phyloP scores from a whole-genome alignment of 2,797 vertebrate genomes.

The Mus spretus region DNA sequence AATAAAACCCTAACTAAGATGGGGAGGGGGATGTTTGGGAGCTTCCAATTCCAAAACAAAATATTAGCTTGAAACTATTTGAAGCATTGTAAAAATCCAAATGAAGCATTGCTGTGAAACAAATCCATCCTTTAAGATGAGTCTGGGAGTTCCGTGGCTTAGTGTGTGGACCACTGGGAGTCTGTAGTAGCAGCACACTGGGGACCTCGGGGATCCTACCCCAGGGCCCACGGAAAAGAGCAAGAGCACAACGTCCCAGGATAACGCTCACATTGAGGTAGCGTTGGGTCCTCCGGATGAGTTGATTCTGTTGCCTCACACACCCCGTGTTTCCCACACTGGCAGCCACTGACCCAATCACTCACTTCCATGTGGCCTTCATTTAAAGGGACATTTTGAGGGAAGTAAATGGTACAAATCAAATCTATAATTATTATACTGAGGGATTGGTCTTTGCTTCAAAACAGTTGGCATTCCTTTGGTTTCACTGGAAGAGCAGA shows the following conservation, averaged over 20 bases:
- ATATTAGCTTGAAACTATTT: conserved; percentile 63
- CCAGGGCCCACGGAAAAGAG: neutral
- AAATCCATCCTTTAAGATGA: conserved; percentile 49
- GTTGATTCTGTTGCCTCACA: neutral
- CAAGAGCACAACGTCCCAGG: neutral
- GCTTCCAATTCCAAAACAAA: conserved; percentile 65
- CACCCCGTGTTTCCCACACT: neutral
- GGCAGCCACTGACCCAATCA: neutral
- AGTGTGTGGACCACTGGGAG: neutral
- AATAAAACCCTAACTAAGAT: no score
- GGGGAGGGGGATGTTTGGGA: neutral
- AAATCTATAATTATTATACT: conserved; percentile 75
- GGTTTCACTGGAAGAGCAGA: conserved; percentile 25
- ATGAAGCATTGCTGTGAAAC: conserved; percentile 64
- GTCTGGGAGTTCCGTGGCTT: conserved; percentile 17
- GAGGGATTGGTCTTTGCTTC: conserved; percentile 77
- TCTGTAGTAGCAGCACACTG: neutral
- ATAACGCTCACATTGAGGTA: neutral
- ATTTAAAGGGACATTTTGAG: conserved; percentile 69
- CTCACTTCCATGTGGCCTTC: conserved; percentile 59
- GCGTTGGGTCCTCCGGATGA: neutral
- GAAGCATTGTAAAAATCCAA: conserved; percentile 75
- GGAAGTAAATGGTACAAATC: conserved; percentile 79
- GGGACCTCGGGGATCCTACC: neutral
- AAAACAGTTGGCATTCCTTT: conserved; percentile 68